phyloP scores from a whole-genome alignment of 2,888 invertebrate genomes.

The Stramonita haemastoma region DNA sequence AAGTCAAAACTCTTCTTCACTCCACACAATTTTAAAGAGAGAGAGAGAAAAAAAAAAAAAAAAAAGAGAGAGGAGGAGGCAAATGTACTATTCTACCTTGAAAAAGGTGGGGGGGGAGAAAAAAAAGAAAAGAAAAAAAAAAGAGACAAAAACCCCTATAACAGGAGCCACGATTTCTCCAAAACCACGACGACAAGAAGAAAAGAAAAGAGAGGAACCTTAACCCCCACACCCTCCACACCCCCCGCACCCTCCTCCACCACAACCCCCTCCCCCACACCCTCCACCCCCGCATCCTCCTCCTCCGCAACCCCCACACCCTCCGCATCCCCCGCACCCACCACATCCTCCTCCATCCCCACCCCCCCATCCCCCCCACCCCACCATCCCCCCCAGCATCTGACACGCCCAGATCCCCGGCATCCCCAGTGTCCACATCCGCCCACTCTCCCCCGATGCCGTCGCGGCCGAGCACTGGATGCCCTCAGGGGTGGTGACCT shows the following conservation, averaged over 20 bases:
- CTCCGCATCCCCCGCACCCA: slow-evolving; percentile 40
- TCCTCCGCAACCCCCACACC: slow-evolving; percentile 42
- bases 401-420: slow-evolving; percentile 35
- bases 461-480: slow-evolving; percentile 49
- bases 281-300: slow-evolving; percentile 39
- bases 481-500: slow-evolving; percentile 44
- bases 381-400: slow-evolving; percentile 40
- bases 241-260: slow-evolving; percentile 48
- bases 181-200: background rate
- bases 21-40: no score
- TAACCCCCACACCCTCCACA: slow-evolving; percentile 35
- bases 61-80: no score
- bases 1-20: background rate
- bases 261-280: slow-evolving; percentile 46
- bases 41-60: no score
- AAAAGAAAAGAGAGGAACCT: background rate
- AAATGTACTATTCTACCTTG: no score
- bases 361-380: slow-evolving; percentile 35
- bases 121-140: no score
- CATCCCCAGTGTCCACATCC: slow-evolving; percentile 15
- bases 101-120: no score
- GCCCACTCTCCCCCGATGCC: slow-evolving; percentile 59
- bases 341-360: slow-evolving; percentile 36
- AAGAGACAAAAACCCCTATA: no score
- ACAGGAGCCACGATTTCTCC: background rate